A percentile compares a stretch with the other conserved stretches of the same genome.
Evolutionary conservation across 2,888 invertebrate genomes (phyloP).

Genomic region (Apotomis capreana): DNA sequence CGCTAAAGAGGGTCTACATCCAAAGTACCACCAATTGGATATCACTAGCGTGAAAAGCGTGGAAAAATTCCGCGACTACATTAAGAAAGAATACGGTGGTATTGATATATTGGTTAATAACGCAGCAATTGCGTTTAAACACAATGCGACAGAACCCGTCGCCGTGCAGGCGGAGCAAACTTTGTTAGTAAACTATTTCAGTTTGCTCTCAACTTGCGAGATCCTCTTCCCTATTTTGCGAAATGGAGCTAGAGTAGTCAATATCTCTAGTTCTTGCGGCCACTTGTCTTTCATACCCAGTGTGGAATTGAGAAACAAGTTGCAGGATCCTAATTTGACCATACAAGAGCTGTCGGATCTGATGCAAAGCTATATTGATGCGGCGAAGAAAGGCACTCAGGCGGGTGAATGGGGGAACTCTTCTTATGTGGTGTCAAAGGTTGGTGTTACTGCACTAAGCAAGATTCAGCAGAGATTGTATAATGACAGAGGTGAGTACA

Average conservation of each 20-base stretch:
- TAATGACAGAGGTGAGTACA: slow-evolving; percentile 59
- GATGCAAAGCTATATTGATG: slow-evolving; percentile 87
- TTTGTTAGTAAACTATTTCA: slow-evolving; percentile 87
- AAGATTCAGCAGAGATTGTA: slow-evolving; percentile 85
- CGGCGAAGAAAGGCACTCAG: slow-evolving; percentile 70
- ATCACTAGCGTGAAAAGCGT: slow-evolving; percentile 85
- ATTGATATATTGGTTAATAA: slow-evolving; percentile 90
- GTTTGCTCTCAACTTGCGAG: slow-evolving; percentile 85
- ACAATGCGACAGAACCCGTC: slow-evolving; percentile 84
- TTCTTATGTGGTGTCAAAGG: slow-evolving; percentile 89
- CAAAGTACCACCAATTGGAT: slow-evolving; percentile 87
- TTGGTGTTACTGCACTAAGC: slow-evolving; percentile 87
- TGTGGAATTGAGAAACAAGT: slow-evolving; percentile 72
- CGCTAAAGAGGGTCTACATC: slow-evolving; percentile 80
- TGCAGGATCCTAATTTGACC: slow-evolving; percentile 82
- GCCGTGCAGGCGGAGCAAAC: slow-evolving; percentile 88
- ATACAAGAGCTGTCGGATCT: slow-evolving; percentile 82
- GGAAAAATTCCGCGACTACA: slow-evolving; percentile 80
- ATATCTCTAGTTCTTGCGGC: slow-evolving; percentile 87
- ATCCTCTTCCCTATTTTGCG: slow-evolving; percentile 88
- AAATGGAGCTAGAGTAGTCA: slow-evolving; percentile 88
- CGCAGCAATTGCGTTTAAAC: slow-evolving; percentile 88
- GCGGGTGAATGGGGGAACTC: slow-evolving; percentile 82
- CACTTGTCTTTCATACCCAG: slow-evolving; percentile 84
- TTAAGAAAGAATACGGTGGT: slow-evolving; percentile 85